Percentiles rank a stretch among this genome's conserved stretches.
phyloP scores from a whole-genome alignment of 2,797 vertebrate genomes.

The Cyclura pinguis region DNA sequence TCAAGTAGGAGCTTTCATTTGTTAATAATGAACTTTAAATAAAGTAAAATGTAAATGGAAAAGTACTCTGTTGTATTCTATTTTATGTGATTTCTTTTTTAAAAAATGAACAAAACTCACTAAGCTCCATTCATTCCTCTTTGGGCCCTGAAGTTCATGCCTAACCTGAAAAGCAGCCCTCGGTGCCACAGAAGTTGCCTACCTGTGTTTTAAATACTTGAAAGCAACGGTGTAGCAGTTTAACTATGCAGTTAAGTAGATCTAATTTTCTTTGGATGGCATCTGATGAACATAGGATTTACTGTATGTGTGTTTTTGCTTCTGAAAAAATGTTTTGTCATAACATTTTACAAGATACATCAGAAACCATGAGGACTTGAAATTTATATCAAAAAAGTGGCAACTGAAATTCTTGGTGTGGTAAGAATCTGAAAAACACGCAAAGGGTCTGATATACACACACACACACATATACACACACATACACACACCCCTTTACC shows the following conservation, averaged over 20 bases:
- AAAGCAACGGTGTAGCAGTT: background rate
- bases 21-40: too few species aligned
- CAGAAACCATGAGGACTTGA: background rate
- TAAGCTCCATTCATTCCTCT: too few species aligned
- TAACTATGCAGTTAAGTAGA: background rate
- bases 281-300: background rate
- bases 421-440: background rate
- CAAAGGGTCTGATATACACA: too few species aligned
- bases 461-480: too few species aligned
- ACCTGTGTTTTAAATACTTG: background rate
- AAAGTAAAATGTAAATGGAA: too few species aligned
- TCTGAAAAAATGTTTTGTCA: background rate
- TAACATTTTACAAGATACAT: background rate
- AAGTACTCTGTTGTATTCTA: too few species aligned
- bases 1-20: too few species aligned
- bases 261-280: background rate
- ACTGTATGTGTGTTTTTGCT: background rate
- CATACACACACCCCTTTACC: background rate
- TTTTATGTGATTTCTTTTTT: too few species aligned
- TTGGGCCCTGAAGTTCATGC: too few species aligned
- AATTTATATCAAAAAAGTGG: background rate
- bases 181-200: too few species aligned
- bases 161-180: too few species aligned
- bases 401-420: background rate
- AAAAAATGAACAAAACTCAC: too few species aligned